Evolutionary conservation across 2,797 vertebrate species (phyloP).

Genomic region (Remorina albescens): DNA sequence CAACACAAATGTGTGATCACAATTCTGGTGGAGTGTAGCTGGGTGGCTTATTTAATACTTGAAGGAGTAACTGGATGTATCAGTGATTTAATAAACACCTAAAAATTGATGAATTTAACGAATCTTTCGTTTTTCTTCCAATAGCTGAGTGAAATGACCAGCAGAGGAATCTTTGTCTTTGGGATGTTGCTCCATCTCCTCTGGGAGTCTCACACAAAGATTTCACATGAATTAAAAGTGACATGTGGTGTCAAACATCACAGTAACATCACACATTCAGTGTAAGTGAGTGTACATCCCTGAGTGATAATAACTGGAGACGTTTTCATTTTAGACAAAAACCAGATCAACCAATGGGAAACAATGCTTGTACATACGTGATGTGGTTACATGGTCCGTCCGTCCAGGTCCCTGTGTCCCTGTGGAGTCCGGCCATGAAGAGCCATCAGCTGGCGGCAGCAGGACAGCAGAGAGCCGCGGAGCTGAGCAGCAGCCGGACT

Average conservation of each 20-base stretch:
- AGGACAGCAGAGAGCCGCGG: constrained; percentile 37
- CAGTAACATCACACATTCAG: too few species aligned
- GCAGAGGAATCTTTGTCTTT: too few species aligned
- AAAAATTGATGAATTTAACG: neutral
- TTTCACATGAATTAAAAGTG: constrained; percentile 6
- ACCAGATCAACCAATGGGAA: too few species aligned
- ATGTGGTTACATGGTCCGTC: constrained; percentile 69
- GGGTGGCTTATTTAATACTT: neutral
- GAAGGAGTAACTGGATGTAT: neutral
- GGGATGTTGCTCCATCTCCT: constrained; percentile 13
- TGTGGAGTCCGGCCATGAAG: constrained; percentile 50
- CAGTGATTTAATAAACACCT: neutral
- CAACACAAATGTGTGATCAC: neutral
- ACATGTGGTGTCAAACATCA: neutral
- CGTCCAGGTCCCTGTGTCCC: constrained; percentile 58
- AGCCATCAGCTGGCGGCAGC: constrained; percentile 50
- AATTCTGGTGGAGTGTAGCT: neutral
- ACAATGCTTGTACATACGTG: constrained; percentile 70
- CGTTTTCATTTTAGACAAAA: neutral
- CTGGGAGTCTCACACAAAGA: constrained; percentile 24
- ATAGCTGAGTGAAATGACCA: neutral
- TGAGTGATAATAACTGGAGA: neutral
- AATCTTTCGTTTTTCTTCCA: neutral
- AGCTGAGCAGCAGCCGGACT: constrained; percentile 71
- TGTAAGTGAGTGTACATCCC: neutral